A percentile compares a stretch with the other conserved stretches of the same genome.
phyloP scores from a whole-genome alignment of 2,797 vertebrate genomes.

The Rhinogobio ventralis region DNA sequence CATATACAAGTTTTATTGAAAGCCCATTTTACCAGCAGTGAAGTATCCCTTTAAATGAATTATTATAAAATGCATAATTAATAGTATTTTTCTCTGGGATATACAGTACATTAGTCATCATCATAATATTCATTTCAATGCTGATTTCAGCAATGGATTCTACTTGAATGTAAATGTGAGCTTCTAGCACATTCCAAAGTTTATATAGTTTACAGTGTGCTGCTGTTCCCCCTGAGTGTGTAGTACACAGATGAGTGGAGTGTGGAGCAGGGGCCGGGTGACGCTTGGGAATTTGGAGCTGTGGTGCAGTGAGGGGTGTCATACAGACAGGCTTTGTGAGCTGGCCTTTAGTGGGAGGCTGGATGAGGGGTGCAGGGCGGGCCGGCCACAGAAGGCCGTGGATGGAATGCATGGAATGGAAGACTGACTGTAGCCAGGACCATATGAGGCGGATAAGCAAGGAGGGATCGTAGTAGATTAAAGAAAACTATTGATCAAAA shows the following conservation, averaged over 20 bases:
- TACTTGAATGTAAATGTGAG: not conserved
- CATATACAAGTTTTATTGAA: too few relatives aligned
- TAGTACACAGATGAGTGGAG: not conserved
- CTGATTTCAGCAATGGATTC: not conserved
- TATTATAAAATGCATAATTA: not conserved
- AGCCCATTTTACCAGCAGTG: too few relatives aligned
- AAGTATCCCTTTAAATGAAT: not conserved
- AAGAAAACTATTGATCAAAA: constrained; percentile 1
- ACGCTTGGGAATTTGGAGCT: constrained; percentile 53
- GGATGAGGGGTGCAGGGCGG: constrained; percentile 59
- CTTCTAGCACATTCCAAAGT: not conserved
- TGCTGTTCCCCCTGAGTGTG: not conserved
- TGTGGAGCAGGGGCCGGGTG: constrained; percentile 18
- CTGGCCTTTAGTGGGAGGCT: constrained; percentile 46
- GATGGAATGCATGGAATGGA: constrained; percentile 83
- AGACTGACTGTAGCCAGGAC: constrained; percentile 48
- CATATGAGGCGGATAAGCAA: not conserved
- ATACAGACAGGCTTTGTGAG: constrained; percentile 69
- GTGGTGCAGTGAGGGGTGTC: constrained; percentile 45
- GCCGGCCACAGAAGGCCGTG: constrained; percentile 73
- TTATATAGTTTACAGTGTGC: not conserved
- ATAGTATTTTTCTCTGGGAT: not conserved
- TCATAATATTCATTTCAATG: not conserved
- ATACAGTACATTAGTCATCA: not conserved
- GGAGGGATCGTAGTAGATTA: not conserved